These are phyloP conservation scores for Pedionomus torquatus DNA, from an alignment of 2,113 vertebrate species.

Conservation along the genomic window DNA sequence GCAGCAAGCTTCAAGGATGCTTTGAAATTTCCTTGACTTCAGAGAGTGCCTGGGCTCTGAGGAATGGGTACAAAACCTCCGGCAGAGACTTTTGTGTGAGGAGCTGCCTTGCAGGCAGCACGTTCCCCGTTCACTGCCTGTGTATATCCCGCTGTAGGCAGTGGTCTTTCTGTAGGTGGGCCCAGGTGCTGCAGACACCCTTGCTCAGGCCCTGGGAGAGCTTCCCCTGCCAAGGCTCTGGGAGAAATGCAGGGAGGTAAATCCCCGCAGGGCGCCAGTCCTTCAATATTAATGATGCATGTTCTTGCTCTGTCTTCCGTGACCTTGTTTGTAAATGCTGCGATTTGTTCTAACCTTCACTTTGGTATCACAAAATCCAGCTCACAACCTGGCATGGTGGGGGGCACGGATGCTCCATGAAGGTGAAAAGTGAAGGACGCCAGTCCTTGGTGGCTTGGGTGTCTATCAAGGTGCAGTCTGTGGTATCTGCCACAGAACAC, in stretches of 20 bases:
- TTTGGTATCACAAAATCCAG: neutral
- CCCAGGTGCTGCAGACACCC: rapidly evolving
- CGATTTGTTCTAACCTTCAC: neutral
- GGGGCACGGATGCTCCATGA: neutral
- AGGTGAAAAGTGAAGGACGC: rapidly evolving
- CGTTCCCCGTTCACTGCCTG: neutral
- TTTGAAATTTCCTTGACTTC: constrained; percentile 55
- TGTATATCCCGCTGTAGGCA: rapidly evolving
- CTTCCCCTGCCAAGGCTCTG: neutral
- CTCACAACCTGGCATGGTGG: rapidly evolving
- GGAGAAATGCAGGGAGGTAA: rapidly evolving
- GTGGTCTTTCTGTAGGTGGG: neutral
- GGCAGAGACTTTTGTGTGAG: neutral
- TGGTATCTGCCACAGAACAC: neutral
- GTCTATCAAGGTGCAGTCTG: rapidly evolving
- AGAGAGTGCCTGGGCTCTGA: neutral
- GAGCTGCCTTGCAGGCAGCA: rapidly evolving
- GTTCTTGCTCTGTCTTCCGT: neutral
- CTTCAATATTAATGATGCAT: rapidly evolving
- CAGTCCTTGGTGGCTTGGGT: neutral
- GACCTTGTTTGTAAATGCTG: neutral
- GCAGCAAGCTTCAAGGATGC: constrained; percentile 50
- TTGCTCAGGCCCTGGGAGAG: rapidly evolving
- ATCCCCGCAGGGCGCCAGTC: rapidly evolving
- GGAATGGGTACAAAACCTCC: rapidly evolving